Evolutionary conservation across 2,797 vertebrate species (phyloP).

Genomic region (Cynopterus sphinx): DNA sequence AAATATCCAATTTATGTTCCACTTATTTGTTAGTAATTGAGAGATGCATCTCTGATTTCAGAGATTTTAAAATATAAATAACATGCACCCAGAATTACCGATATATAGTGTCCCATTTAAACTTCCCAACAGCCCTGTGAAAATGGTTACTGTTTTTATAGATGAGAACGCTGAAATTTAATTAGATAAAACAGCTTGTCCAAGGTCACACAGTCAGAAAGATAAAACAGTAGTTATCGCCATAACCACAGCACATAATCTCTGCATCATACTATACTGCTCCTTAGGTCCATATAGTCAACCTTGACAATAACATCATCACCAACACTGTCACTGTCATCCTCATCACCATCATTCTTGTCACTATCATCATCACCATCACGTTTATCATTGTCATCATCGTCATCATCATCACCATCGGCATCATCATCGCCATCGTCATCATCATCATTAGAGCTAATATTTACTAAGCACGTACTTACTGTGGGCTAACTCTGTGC

Average conservation of each 20-base stretch:
- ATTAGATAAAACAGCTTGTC: not conserved
- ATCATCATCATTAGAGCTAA: not conserved
- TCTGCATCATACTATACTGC: not conserved
- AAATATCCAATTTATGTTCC: not conserved
- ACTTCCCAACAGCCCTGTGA: not conserved
- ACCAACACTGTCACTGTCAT: not conserved
- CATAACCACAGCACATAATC: not conserved
- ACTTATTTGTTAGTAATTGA: not conserved
- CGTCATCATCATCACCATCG: fast-evolving
- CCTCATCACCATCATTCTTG: not conserved
- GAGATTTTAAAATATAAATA: not conserved
- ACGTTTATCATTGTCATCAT: not conserved
- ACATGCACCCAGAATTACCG: not conserved
- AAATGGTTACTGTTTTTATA: not conserved
- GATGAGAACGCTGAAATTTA: not conserved
- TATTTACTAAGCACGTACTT: not conserved
- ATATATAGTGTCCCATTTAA: not conserved
- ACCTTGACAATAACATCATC: fast-evolving
- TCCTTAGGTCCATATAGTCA: no score
- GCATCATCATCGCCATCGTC: not conserved
- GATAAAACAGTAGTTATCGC: not conserved
- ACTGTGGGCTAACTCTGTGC: not conserved
- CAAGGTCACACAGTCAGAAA: not conserved
- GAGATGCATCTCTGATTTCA: not conserved
- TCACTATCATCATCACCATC: not conserved